Base-by-base conservation (phyloP, 2,113 vertebrate genomes). In the Sminthopsis crassicaudata region DNA sequence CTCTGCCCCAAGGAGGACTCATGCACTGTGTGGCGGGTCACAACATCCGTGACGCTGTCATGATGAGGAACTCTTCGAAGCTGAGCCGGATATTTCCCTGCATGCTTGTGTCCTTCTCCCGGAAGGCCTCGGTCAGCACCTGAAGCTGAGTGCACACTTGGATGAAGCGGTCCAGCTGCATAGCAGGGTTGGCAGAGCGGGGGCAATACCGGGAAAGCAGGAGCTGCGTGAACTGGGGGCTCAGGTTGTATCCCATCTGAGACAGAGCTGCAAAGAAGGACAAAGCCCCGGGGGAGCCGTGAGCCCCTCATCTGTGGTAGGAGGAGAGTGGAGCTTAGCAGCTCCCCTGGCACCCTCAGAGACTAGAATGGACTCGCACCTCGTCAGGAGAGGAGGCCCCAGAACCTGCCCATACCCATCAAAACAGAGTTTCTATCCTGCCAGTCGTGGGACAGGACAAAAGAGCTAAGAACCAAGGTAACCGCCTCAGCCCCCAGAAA, bases 181-280 rank as follows among this genome's bases (percentile, higher is more conserved):
- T 98, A 60, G 97, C 94, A n/a, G 99, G 98, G 0, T 23, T 98
- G 91, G 98, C 92, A 0, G 96, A 98, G 0, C 96, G 97, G 0
- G 96, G 53, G 25, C 96, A 67, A 1, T 98, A 99, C 3, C 99
- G 99, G 10, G 98, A 98, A 95, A 99, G 97, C 96, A 99, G 95
- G 25, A 98, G 98, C 97, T 99, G 99, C 1, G 99, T 99, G 55
- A 99, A 99, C 98, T 99, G 99, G 0, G 99, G 99, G 94, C 99
- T 99, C 95, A 99, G 98, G 97, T 99, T 99, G 97, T 99, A 99
- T 52, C 99, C 99, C 99, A 99, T 99, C 96, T 99, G 99, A 93
- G 99, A 98, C 19, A 99, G 98, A 51, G 99, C 99, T 99, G 96
- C 42, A 95, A 76, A 94, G 93, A 0, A 95, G 89, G 89, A 53